phyloP scores from a whole-genome alignment of 2,797 vertebrate species.

The Lagorchestes hirsutus region DNA sequence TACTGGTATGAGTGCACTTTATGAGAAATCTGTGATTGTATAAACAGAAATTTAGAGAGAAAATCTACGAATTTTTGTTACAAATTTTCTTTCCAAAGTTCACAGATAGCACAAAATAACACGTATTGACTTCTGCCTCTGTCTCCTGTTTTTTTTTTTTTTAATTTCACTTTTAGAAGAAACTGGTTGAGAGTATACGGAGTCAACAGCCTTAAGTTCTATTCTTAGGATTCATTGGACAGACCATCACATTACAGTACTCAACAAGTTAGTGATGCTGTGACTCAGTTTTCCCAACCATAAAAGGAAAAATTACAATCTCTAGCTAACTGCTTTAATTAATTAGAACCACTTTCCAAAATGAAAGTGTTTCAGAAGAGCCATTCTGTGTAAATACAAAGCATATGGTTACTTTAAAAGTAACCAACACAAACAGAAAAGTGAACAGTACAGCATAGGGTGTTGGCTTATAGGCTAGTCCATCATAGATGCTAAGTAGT shows the following conservation, averaged over 20 bases:
- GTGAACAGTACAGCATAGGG: neutral
- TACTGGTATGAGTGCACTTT: neutral
- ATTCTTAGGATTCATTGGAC: neutral
- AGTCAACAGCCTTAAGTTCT: neutral
- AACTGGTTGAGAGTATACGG: neutral
- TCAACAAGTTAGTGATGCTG: neutral
- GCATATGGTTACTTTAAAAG: neutral
- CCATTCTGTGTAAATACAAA: neutral
- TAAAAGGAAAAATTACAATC: constrained; percentile 4
- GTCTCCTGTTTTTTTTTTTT: neutral
- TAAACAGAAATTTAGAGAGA: constrained; percentile 41
- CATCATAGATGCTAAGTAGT: neutral
- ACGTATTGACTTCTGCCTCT: neutral
- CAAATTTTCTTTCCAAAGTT: constrained; percentile 26
- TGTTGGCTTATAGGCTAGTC: neutral
- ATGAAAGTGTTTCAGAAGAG: neutral
- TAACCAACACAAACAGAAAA: constrained; percentile 55
- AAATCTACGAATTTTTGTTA: neutral
- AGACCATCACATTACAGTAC: neutral
- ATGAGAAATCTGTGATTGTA: constrained; percentile 27
- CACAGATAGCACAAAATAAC: neutral
- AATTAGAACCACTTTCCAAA: neutral
- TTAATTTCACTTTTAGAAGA: constrained; percentile 45
- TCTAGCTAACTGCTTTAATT: neutral
- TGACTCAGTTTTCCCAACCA: neutral